Conservation (phyloP, 2,113 vertebrate species). For the Leptocoma aspasia region DNA sequence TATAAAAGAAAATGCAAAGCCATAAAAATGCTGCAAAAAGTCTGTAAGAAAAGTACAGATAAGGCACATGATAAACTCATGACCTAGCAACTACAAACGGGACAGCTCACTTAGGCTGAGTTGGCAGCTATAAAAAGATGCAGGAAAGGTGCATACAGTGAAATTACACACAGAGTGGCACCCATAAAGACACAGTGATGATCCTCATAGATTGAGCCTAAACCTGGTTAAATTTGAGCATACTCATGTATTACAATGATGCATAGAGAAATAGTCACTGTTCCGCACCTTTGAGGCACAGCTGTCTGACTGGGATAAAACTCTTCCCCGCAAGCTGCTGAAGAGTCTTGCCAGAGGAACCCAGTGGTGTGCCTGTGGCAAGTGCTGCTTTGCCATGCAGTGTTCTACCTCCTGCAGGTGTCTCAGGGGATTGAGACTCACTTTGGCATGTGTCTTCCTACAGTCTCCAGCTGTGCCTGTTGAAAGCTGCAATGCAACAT, state of each 20-base stretch:
- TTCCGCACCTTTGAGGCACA: slow-evolving; percentile 74
- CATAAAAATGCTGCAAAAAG: background rate
- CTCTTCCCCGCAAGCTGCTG: slow-evolving; percentile 49
- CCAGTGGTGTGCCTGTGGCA: slow-evolving; percentile 64
- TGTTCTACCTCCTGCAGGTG: background rate
- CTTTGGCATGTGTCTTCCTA: background rate
- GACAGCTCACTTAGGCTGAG: background rate
- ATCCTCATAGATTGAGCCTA: background rate
- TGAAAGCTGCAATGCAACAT: slow-evolving; percentile 43
- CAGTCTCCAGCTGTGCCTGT: slow-evolving; percentile 64
- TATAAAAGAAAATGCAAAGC: background rate
- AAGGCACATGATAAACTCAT: background rate
- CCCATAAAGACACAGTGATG: background rate
- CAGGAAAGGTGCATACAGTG: background rate
- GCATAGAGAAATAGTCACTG: background rate
- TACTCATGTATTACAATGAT: fast-evolving
- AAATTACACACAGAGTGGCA: background rate
- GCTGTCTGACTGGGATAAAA: slow-evolving; percentile 63
- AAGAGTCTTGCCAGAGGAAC: slow-evolving; percentile 70
- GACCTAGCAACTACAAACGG: background rate
- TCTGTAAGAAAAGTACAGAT: background rate
- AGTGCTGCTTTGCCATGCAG: slow-evolving; percentile 47
- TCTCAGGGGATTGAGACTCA: background rate
- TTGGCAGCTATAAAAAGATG: background rate
- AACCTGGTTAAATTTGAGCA: background rate